phyloP scores from a whole-genome alignment of 2,113 vertebrate species.

The Platysteira castanea region DNA sequence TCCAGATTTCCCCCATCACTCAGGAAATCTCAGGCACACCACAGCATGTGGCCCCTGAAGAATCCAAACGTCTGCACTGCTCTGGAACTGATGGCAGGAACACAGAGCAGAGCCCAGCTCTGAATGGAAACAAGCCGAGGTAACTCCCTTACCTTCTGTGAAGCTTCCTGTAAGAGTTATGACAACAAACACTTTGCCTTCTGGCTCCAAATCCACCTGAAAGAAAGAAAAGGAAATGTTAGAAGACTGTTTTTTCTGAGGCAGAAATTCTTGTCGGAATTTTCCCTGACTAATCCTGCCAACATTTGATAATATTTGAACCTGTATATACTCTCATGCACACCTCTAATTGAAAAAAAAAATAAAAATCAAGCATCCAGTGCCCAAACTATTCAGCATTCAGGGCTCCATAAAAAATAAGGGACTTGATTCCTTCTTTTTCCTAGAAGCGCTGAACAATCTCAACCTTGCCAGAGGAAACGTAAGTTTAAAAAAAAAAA shows the following conservation, averaged over 20 bases:
- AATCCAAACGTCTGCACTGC: background rate
- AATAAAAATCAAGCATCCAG: background rate
- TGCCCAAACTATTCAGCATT: background rate
- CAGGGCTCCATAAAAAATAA: background rate
- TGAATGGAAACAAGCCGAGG: background rate
- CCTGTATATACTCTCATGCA: background rate
- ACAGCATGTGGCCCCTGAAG: rapidly evolving
- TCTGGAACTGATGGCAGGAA: background rate
- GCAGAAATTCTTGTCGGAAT: background rate
- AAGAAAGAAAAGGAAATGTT: background rate
- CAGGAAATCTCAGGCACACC: background rate
- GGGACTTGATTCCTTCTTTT: background rate
- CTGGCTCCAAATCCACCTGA: conserved; percentile 95
- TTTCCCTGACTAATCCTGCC: background rate
- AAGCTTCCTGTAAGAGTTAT: conserved; percentile 89
- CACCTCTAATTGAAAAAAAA: background rate
- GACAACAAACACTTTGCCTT: conserved; percentile 90
- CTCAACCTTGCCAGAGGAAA: background rate
- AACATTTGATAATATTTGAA: background rate
- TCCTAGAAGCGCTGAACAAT: background rate
- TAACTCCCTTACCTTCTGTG: conserved; percentile 84
- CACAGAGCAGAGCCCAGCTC: background rate
- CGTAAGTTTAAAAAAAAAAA: background rate
- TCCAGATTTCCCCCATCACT: background rate
- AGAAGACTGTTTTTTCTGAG: background rate